Evolutionary conservation across 2,113 vertebrate genomes (phyloP), one percentile per base, ranked within the genome.

Genomic region (Clarias macrocephalus): DNA sequence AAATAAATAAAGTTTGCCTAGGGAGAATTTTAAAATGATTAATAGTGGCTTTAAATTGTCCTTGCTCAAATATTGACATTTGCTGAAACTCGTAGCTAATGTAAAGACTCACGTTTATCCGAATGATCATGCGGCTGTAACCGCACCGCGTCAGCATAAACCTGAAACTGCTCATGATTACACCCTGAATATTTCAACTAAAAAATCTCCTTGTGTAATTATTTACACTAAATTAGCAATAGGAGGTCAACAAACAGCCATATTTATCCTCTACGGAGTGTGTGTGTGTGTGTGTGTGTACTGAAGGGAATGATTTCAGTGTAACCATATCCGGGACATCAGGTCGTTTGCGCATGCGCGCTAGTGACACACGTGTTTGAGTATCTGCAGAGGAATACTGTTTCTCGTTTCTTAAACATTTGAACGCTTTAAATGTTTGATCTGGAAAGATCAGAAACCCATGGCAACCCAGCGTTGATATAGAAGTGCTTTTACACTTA

Each of bases 281-380:
- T 37, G 86, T 28, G 48, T 48, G 48, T 8, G 48, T 8, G 48
- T 8, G 48, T 8, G 48, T 6, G 48, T 3, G 42, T 5, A 25
- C 73, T 73, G 25, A 48, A 75, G 85, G 94, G 94, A 92, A 37
- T 0, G 12, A 9, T 91, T 93, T 62, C 5, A 60, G 16, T 90
- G 94, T 94, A 91, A 95, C 94, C 16, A 87, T 89, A 92, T 95
- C 95, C 95, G 93, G 80, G 59, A 48, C 0, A 15, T 3, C 3
- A 2, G 0, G 8, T 54, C 18, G 9, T 18, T 12, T 30, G 73
- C 87, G 68, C 95, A 94, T 92, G 92, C 93, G 93, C 85, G 10
- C 25, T 63, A 18, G 83, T 0, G 2, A 30, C 48, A 65, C 72
- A 19, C 86, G 84, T 86, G 87, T 75, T 72, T 56, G 18, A n/a